Conservation (phyloP, 2,113 vertebrate genomes). For the Aegithalos caudatus region DNA sequence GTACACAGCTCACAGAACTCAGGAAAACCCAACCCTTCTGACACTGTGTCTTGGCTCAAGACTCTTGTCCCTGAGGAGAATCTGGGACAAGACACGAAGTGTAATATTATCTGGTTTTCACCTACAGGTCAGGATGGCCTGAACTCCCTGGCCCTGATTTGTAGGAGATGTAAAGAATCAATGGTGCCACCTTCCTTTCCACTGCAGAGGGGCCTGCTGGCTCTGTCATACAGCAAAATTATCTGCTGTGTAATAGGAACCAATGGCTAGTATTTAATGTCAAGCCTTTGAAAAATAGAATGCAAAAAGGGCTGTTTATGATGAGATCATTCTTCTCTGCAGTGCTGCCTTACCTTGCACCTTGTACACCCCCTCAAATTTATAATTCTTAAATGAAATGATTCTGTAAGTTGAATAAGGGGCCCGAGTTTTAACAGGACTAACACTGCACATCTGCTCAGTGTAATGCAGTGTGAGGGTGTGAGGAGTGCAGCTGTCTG, state of each 20-base stretch:
- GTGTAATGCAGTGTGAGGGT: background rate
- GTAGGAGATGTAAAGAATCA: background rate
- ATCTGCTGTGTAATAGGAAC: background rate
- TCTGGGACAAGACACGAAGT: background rate
- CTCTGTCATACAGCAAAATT: background rate
- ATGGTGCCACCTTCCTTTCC: background rate
- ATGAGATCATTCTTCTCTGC: background rate
- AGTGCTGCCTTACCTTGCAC: background rate
- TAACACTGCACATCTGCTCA: accelerated
- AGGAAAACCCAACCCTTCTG: background rate
- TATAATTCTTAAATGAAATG: background rate
- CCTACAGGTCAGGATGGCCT: background rate
- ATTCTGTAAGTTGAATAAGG: background rate
- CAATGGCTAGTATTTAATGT: background rate
- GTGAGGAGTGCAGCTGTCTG: accelerated
- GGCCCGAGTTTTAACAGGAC: background rate
- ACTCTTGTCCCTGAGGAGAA: background rate
- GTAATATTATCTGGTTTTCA: background rate
- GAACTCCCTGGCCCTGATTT: background rate
- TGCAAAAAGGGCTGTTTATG: background rate
- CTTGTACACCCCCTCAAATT: background rate
- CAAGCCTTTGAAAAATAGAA: background rate
- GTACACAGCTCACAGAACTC: background rate
- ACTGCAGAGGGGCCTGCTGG: background rate
- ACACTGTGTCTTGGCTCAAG: background rate